phyloP scores from a whole-genome alignment of 2,888 invertebrate genomes.

The Achlya flavicornis region DNA sequence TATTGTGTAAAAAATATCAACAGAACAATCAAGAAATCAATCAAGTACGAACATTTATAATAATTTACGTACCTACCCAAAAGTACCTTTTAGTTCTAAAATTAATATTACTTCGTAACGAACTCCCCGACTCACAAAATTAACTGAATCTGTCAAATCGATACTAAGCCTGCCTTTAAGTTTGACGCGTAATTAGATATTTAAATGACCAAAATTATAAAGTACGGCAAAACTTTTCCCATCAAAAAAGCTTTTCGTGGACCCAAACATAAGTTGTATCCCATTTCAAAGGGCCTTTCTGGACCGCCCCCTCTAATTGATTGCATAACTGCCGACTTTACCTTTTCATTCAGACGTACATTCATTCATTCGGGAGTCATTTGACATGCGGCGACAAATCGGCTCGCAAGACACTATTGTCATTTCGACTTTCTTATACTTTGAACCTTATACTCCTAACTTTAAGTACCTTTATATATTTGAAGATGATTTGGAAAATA shows the following conservation, averaged over 20 bases:
- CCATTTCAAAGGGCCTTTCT: conserved; percentile 44
- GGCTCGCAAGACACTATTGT: conserved; percentile 53
- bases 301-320: conserved; percentile 75
- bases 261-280: conserved; percentile 34
- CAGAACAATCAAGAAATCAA: no score
- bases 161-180: no score
- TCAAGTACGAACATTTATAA: no score
- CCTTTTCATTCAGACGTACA: conserved; percentile 49
- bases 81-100: background rate
- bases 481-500: background rate
- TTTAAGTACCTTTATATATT: conserved; percentile 15
- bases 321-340: conserved; percentile 74
- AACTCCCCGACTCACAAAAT: background rate
- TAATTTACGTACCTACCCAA: no score
- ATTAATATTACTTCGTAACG: background rate
- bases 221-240: conserved; percentile 24
- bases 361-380: conserved; percentile 54
- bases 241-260: conserved; percentile 42
- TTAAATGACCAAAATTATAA: conserved; percentile 9
- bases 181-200: background rate
- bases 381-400: conserved; percentile 79
- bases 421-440: conserved; percentile 7
- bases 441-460: conserved; percentile 3
- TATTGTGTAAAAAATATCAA: no score
- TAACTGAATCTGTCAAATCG: background rate